Evolutionary conservation across 1,140 invertebrate genomes (phyloP).

Genomic region (Drosophila prosaltans): DNA sequence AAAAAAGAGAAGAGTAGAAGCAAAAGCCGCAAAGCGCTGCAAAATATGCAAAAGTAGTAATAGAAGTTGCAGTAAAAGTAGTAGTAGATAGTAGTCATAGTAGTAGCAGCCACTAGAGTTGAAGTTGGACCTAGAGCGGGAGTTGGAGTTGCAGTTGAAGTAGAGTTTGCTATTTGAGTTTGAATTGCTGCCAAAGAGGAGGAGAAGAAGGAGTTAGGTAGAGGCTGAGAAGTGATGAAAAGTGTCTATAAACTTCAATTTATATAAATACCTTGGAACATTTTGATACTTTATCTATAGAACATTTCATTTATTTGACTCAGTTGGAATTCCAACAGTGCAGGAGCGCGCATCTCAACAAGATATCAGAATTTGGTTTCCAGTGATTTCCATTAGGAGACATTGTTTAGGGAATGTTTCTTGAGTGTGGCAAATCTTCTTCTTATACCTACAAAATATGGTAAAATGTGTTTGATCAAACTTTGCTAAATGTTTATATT

Average conservation of each 20-base stretch:
- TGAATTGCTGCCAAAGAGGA: not conserved
- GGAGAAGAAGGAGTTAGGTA: too few relatives aligned
- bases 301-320: not conserved
- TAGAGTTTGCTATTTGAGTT: constrained; percentile 20
- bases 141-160: constrained; percentile 11
- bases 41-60: constrained; percentile 42
- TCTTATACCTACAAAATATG: too few relatives aligned
- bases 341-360: too few relatives aligned
- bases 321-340: too few relatives aligned
- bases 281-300: not conserved
- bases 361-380: too few relatives aligned
- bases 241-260: constrained; percentile 4
- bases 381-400: too few relatives aligned
- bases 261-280: not conserved
- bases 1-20: constrained; percentile 3
- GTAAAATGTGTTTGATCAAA: too few relatives aligned
- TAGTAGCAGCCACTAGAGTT: constrained; percentile 5
- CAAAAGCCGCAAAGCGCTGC: constrained; percentile 57
- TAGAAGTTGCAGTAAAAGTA: constrained; percentile 50
- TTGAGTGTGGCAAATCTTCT: too few relatives aligned
- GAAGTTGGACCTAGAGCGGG: not conserved
- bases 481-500: too few relatives aligned
- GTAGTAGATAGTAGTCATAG: constrained; percentile 7
- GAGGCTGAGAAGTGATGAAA: not conserved
- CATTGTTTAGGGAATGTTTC: too few relatives aligned